These are phyloP conservation scores for Ciconia boyciana DNA, from an alignment of 2,113 vertebrate species.

Conservation along the genomic window DNA sequence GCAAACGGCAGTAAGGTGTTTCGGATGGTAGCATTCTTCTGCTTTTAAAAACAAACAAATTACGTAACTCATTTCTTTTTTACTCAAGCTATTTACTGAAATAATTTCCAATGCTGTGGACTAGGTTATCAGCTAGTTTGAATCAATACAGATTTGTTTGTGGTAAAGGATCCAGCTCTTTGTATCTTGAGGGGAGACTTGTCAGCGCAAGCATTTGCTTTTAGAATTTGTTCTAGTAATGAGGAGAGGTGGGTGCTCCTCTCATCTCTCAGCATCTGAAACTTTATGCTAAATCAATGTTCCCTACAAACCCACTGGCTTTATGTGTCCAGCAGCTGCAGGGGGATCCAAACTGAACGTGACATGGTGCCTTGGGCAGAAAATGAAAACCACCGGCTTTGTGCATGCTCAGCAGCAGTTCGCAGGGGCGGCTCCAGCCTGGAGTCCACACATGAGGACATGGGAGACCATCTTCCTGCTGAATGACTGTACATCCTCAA, in stretches of 20 bases:
- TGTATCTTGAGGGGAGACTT: not conserved
- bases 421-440: not conserved
- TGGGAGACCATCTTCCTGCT: not conserved
- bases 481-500: not conserved
- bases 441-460: not conserved
- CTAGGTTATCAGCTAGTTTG: not conserved
- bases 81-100: not conserved
- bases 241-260: not conserved
- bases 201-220: not conserved
- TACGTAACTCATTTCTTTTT: not conserved
- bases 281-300: not conserved
- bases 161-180: not conserved
- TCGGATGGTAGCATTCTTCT: accelerated
- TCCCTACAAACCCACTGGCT: not conserved
- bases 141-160: not conserved
- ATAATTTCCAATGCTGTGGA: not conserved
- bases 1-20: not conserved
- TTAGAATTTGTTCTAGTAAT: not conserved
- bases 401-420: not conserved
- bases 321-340: not conserved
- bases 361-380: not conserved
- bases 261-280: not conserved
- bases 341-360: not conserved
- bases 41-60: not conserved
- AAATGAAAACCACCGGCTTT: not conserved